These are phyloP conservation scores for Drosophila jambulina DNA, from an alignment of 1,140 invertebrate species.

Conservation along the genomic window DNA sequence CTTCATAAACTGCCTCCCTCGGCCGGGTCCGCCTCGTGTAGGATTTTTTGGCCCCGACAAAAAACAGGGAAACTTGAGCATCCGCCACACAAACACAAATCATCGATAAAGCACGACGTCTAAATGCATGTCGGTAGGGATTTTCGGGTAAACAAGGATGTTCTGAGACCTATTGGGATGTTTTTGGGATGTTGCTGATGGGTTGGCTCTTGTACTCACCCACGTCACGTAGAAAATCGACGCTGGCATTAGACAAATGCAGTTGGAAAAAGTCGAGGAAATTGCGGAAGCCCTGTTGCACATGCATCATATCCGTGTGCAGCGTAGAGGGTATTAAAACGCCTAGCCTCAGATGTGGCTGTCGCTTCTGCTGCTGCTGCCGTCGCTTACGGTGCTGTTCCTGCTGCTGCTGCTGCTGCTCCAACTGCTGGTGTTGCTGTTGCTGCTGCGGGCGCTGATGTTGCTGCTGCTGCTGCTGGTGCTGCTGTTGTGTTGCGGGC, in stretches of 20 bases:
- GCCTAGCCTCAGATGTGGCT: conserved; percentile 56
- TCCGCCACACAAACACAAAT: conserved; percentile 25
- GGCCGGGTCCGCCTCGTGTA: conserved; percentile 2
- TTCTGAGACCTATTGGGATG: background rate
- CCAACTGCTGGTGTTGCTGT: conserved; percentile 28
- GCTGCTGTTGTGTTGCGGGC: conserved; percentile 29
- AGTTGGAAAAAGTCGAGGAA: conserved; percentile 81
- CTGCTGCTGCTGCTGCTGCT: conserved; percentile 29
- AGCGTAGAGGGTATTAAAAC: conserved; percentile 74
- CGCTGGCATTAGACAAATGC: conserved; percentile 67
- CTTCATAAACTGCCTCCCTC: conserved; percentile 41
- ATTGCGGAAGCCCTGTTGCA: conserved; percentile 77
- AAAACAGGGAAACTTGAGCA: conserved; percentile 24
- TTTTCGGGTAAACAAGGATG: conserved; percentile 33
- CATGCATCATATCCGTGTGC: conserved; percentile 72
- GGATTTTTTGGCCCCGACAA: conserved; percentile 13
- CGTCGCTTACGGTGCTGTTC: conserved; percentile 35
- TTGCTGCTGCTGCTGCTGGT: background rate
- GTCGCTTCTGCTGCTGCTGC: conserved; percentile 33
- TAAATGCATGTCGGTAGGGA: conserved; percentile 48
- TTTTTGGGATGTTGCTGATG: conserved; percentile 13
- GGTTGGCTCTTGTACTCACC: conserved; percentile 64
- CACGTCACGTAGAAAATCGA: conserved; percentile 77
- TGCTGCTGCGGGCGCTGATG: conserved; percentile 23
- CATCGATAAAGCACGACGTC: conserved; percentile 42